Evolutionary conservation across 2,113 vertebrate genomes (phyloP).

Genomic region (Archilochus colubris): DNA sequence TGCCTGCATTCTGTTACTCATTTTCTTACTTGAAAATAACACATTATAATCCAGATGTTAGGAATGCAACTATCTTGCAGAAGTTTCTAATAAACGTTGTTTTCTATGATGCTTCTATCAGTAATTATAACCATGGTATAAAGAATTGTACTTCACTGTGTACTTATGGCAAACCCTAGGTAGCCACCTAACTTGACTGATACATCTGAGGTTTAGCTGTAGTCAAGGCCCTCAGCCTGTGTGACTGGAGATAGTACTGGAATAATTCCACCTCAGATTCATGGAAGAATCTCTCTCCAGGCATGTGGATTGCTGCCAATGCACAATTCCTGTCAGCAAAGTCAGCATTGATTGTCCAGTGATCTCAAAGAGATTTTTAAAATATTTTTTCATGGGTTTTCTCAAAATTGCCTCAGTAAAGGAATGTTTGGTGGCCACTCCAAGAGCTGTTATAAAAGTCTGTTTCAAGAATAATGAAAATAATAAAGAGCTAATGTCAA

Average conservation of each 20-base stretch:
- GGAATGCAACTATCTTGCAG: neutral
- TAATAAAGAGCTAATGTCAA: neutral
- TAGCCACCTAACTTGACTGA: neutral
- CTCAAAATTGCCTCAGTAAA: neutral
- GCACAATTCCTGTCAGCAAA: constrained; percentile 1
- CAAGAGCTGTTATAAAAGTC: neutral
- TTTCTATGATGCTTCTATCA: neutral
- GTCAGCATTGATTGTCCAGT: neutral
- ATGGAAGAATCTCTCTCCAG: neutral
- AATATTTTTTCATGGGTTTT: neutral
- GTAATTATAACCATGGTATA: neutral
- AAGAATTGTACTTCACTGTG: neutral
- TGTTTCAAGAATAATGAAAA: neutral
- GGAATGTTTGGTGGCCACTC: neutral
- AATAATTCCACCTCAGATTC: neutral
- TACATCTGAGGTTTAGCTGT: neutral
- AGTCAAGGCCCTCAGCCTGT: neutral
- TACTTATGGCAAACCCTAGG: neutral
- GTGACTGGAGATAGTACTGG: neutral
- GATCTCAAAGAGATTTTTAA: neutral
- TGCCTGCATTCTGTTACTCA: neutral
- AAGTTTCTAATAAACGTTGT: neutral
- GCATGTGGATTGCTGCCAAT: neutral
- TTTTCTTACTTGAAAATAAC: neutral
- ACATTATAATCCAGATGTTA: neutral